Conservation (phyloP, 1,140 invertebrate species). For the Eurosta solidaginis region DNA sequence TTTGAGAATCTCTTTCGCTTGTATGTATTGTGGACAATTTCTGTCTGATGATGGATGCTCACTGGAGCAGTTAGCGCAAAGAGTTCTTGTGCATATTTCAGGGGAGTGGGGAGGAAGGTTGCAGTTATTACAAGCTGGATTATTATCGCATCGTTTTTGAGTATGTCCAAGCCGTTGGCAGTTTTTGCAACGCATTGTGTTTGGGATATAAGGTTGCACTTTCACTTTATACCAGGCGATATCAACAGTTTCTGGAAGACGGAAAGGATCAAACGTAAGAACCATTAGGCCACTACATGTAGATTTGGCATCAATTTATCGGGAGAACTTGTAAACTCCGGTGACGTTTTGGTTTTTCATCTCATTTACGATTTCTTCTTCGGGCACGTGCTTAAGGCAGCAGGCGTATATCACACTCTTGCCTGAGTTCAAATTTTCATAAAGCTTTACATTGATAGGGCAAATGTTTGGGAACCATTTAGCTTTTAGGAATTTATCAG, state of each 20-base stretch:
- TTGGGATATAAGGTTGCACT: conserved; percentile 12
- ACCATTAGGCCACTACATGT: not conserved
- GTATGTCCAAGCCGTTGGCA: conserved; percentile 23
- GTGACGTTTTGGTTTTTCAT: no score
- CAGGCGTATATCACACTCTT: conserved; percentile 1
- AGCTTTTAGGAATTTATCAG: conserved; percentile 20
- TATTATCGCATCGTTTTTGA: not conserved
- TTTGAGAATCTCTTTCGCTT: no score
- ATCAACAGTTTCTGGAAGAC: not conserved
- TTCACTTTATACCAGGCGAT: no score
- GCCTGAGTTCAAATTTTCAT: conserved; percentile 6
- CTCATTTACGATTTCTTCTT: conserved; percentile 20
- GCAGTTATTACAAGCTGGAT: conserved; percentile 1
- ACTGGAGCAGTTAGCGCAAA: not conserved
- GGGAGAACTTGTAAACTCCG: conserved; percentile 8
- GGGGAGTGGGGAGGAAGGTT: not conserved
- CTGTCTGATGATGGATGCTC: no score
- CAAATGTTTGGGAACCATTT: conserved; percentile 13
- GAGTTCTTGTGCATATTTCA: not conserved
- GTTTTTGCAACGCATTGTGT: conserved; percentile 27
- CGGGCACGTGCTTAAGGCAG: not conserved
- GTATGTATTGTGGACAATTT: no score
- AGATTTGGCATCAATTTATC: not conserved
- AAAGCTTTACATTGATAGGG: conserved; percentile 8
- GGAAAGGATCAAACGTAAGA: not conserved